Base-by-base conservation (phyloP, 2,113 vertebrate species). In the Seriola rivoliana region DNA sequence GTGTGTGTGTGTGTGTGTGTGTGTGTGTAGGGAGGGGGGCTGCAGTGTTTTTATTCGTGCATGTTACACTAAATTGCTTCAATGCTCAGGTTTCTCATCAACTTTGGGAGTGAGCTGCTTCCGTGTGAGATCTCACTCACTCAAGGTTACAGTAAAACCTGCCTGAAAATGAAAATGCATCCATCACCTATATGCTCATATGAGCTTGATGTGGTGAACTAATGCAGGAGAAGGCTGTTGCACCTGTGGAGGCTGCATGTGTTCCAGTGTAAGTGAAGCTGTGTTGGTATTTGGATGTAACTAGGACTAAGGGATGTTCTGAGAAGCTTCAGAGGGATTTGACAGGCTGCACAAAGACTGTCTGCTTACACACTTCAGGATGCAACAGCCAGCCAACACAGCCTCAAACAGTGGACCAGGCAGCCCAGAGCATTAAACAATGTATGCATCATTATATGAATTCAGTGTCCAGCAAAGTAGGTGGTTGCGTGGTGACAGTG, bases 201-300 rank as follows among this genome's bases (percentile, higher is more conserved):
- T 71, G 14, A 52, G 70, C 65, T 68, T 70, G 25, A 62, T 50
- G 17, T 19, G 44, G 66, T 4, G 72, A 74, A 62, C 64, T 62
- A 59, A 55, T 42, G 59, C 52, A 46, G 11, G 34, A 29, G 32
- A 46, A 59, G 23, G 68, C 69, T 84, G 72, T 4, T 67, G 80
- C 88, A 90, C 88, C 86, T 91, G 90, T 89, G 5, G 88, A 87
- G 40, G 73, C 65, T 60, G 0, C 62, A n/a, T 12, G 13, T 23
- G 19, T 29, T 2, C 57, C 59, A 58, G 58, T 55, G 59, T 7
- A 48, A 62, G 19, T 84, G 68, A 13, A 82, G 64, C 65, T 82
- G 6, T 81, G 46, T 42, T 10, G 11, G 0, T 6, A 13, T 57
- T 60, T 78, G 34, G 5, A 25, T 81, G 60, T 3, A 58, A 69